Conservation (phyloP, 2,113 vertebrate species). For the Neotragus pygmaeus region DNA sequence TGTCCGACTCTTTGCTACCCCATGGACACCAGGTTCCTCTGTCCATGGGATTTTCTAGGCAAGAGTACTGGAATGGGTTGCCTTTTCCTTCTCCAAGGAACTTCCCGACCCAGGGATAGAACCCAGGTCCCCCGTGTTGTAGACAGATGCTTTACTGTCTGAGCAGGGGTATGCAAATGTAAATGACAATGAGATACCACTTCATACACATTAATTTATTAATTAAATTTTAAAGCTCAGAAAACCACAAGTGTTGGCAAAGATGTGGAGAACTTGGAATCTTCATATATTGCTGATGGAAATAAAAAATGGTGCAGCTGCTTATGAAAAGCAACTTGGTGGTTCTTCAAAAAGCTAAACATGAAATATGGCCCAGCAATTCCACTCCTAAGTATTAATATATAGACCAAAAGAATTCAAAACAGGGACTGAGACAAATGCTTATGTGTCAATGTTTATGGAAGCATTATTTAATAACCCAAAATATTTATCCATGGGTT, state of each 20-base stretch:
- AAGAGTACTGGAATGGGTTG: too few species aligned
- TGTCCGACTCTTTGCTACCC: too few species aligned
- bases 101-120: too few species aligned
- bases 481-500: neutral
- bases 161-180: neutral
- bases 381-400: neutral
- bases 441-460: neutral
- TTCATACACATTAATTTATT: neutral
- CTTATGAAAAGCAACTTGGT: neutral
- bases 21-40: too few species aligned
- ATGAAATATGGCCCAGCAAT: neutral
- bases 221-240: neutral
- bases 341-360: neutral
- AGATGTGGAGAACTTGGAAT: neutral
- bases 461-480: neutral
- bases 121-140: fast-evolving
- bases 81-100: too few species aligned
- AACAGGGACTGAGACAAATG: neutral
- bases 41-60: too few species aligned
- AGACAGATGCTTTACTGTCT: too few species aligned
- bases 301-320: neutral
- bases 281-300: neutral
- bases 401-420: neutral
- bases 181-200: neutral
- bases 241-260: neutral